Percentiles rank a stretch among this genome's conserved stretches.
These are phyloP conservation scores for Triplophysa rosa DNA, from an alignment of 2,113 vertebrate species.

Conservation along the genomic window DNA sequence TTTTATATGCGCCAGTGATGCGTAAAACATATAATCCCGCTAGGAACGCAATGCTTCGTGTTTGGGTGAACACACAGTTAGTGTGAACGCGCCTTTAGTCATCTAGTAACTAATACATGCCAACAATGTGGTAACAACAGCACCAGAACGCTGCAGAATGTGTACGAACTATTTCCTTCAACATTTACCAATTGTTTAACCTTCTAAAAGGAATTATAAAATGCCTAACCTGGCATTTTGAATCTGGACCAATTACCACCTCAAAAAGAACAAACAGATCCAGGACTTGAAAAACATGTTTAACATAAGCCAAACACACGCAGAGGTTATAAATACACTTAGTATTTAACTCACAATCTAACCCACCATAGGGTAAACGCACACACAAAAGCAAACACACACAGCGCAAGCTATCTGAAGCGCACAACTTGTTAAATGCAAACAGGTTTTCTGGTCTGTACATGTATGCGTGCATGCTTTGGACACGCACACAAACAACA, in stretches of 20 bases:
- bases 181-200: not conserved
- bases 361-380: not conserved
- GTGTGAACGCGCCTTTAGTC: too few species aligned
- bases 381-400: constrained; percentile 1
- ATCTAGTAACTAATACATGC: too few species aligned
- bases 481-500: constrained; percentile 37
- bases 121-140: not conserved
- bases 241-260: constrained; percentile 1
- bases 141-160: not conserved
- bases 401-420: not conserved
- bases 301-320: not conserved
- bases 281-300: constrained; percentile 8
- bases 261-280: constrained; percentile 23
- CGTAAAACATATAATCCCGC: too few species aligned
- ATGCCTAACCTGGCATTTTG: not conserved
- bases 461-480: not conserved
- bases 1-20: too few species aligned
- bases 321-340: not conserved
- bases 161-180: too few species aligned
- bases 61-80: too few species aligned
- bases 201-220: not conserved
- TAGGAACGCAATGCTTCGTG: too few species aligned
- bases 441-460: constrained; percentile 13
- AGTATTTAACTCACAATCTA: constrained; percentile 2
- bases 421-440: constrained; percentile 6